phyloP scores from a whole-genome alignment of 2,113 vertebrate species.

The Anoura caudifer region DNA sequence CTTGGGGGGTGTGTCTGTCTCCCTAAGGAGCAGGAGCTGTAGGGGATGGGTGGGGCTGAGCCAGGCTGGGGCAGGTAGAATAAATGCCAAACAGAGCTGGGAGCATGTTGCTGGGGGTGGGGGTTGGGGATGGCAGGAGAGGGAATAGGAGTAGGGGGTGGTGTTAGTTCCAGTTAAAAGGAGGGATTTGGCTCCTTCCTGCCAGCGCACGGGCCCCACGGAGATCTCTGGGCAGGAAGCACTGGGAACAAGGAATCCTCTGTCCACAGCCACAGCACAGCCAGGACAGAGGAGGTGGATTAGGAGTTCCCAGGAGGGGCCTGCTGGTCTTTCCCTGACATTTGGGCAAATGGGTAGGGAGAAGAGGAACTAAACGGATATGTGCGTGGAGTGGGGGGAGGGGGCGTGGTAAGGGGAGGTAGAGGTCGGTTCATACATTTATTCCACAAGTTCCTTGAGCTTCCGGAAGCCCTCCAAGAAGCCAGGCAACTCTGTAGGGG shows the following conservation, averaged over 20 bases:
- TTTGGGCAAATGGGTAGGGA: conserved; percentile 39
- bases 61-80: conserved; percentile 31
- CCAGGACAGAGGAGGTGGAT: conserved; percentile 53
- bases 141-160: background rate
- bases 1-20: too few relatives aligned
- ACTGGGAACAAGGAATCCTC: conserved; percentile 68
- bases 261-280: conserved; percentile 48
- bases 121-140: too few relatives aligned
- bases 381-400: background rate
- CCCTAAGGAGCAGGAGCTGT: background rate
- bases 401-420: background rate
- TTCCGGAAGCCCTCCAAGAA: conserved; percentile 1
- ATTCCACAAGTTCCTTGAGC: background rate
- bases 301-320: conserved; percentile 37
- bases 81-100: conserved; percentile 14
- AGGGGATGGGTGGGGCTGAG: background rate
- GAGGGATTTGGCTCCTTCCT: conserved; percentile 62
- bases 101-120: background rate
- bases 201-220: conserved; percentile 43
- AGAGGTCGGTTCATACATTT: background rate
- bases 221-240: conserved; percentile 71
- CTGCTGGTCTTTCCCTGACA: conserved; percentile 15
- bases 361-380: background rate
- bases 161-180: conserved; percentile 48
- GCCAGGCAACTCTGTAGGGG: background rate